These are phyloP conservation scores for Drosophila nr. perissopoda DNA, from an alignment of 2,888 invertebrate species.

Conservation along the genomic window DNA sequence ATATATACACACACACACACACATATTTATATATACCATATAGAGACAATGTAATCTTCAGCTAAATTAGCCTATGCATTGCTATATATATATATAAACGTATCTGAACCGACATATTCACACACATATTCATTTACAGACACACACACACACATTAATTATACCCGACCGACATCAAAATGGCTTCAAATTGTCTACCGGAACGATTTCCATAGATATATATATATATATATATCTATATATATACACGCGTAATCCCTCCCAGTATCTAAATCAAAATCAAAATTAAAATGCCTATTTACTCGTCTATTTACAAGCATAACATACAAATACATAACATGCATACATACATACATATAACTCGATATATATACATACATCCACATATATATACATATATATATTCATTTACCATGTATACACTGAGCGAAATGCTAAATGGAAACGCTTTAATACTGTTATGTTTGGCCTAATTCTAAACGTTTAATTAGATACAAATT, in stretches of 20 bases:
- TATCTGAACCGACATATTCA: conserved; percentile 74
- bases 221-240: background rate
- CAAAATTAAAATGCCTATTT: conserved; percentile 69
- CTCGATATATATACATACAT: conserved; percentile 24
- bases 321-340: conserved; percentile 6
- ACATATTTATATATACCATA: conserved; percentile 8
- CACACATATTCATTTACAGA: conserved; percentile 30
- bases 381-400: conserved; percentile 34
- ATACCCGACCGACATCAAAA: conserved; percentile 43
- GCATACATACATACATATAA: conserved; percentile 21
- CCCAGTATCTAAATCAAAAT: conserved; percentile 43
- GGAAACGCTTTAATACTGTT: conserved; percentile 77
- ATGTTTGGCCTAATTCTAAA: conserved; percentile 76
- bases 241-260: conserved; percentile 43
- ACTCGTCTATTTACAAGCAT: conserved; percentile 64
- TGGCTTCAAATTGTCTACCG: conserved; percentile 64
- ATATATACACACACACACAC: conserved; percentile 16
- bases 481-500: conserved; percentile 71
- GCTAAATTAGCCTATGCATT: conserved; percentile 36
- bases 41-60: conserved; percentile 18
- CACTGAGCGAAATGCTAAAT: conserved; percentile 76
- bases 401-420: conserved; percentile 67
- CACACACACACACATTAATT: conserved; percentile 33
- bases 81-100: conserved; percentile 46
- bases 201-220: conserved; percentile 42